Base-by-base conservation (phyloP, 2,888 invertebrate species). In the Cactoblastis cactorum region DNA sequence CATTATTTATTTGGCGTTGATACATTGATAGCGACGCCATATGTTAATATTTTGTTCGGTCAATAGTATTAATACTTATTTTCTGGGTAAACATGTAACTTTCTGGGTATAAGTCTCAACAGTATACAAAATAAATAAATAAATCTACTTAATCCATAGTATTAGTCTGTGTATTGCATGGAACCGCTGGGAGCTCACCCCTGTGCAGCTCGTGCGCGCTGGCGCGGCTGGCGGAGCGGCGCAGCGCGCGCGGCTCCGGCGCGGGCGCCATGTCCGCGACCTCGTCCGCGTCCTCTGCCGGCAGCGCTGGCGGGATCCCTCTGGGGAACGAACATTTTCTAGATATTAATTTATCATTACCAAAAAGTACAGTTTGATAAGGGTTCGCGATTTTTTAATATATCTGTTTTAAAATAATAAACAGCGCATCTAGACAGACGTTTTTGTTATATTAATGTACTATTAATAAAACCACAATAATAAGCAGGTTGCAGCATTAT, bases 171-270 rank as follows among this genome's bases (percentile, higher is more conserved):
- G 5, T 9, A 28, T 28, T 28, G 5, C 8, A 28, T 22, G 5
- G 3, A 28, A 9, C 17, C 33, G 6, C n/a, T n/a, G 3, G 8
- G 1, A 1, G 18, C 48, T 52, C 38, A 77, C 77, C 72, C 58
- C 63, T 66, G 9, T 48, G 49, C 0, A 59, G 59, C 0, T 81
- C 80, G 14, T 62, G 59, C 3, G 73, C 53, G 53, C 65, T 74
- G 61, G 61, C 56, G 2, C 14, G 14, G 41, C 41, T 41, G 49
- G 19, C 1, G 14, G 41, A 22, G 33, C 41, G 33, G 1, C 32
- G 49, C 19, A 15, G 6, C 1, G 54, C 38, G 9, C 8, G 54
- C 61, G 0, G 78, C 56, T 2, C 61, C 0, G 78, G 57, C 2
- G 51, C 53, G 6, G 54, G 54, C 4, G 41, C 60, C n/a, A n/a